Conservation (phyloP, 2,888 invertebrate genomes). For the Heliconius hortense region DNA sequence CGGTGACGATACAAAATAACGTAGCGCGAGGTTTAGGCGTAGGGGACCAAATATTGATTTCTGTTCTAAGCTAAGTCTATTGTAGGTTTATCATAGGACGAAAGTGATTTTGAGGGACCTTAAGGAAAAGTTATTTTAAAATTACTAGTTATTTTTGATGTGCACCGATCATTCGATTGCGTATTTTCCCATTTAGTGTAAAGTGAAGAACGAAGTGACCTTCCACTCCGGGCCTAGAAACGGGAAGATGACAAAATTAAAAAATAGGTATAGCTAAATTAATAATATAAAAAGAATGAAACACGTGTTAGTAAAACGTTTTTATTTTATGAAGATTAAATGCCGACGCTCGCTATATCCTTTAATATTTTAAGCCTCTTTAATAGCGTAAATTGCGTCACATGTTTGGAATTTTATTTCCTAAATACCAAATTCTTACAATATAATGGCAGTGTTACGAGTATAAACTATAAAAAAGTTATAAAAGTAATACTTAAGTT, state of each 20-base stretch:
- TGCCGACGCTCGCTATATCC: not conserved
- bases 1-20: no score
- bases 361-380: not conserved
- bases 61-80: no score
- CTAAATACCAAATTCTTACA: not conserved
- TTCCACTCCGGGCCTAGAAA: not conserved
- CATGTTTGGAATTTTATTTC: not conserved
- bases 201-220: not conserved
- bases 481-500: not conserved
- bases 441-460: not conserved
- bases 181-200: not conserved
- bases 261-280: no score
- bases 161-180: no score
- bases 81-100: no score
- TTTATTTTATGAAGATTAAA: constrained; percentile 5
- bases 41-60: no score
- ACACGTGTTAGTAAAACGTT: not conserved
- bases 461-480: not conserved
- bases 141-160: no score
- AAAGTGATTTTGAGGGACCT: not conserved
- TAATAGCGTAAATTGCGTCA: constrained; percentile 1
- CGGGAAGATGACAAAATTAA: not conserved
- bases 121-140: no score
- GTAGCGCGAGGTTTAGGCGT: no score
- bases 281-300: not conserved